These are phyloP conservation scores for Orientallactaga bullata DNA, from an alignment of 2,113 vertebrate species.

Conservation along the genomic window DNA sequence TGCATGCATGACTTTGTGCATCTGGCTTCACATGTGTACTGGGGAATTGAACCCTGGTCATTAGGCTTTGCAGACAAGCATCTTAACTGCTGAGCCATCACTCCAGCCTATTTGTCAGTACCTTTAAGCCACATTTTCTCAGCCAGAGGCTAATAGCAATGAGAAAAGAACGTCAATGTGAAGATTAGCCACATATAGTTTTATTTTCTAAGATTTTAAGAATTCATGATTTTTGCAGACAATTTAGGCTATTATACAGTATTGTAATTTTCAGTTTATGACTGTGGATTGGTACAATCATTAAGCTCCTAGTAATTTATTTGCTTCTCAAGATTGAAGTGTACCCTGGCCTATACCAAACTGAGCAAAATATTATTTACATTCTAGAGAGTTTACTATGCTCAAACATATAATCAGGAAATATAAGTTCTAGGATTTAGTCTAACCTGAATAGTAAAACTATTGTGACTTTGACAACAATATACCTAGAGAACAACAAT, in stretches of 20 bases:
- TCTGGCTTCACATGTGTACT: too few species aligned
- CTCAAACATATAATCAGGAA: neutral
- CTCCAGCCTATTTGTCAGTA: too few species aligned
- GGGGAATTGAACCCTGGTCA: too few species aligned
- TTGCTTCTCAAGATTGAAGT: conserved; percentile 40
- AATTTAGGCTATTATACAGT: neutral
- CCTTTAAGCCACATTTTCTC: neutral
- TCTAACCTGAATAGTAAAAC: conserved; percentile 32
- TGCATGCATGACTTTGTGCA: too few species aligned
- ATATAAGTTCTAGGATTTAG: neutral
- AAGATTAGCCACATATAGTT: neutral
- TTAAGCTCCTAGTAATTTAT: neutral
- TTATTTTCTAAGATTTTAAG: neutral
- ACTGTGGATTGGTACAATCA: neutral
- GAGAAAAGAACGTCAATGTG: neutral
- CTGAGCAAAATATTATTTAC: neutral
- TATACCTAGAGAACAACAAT: neutral
- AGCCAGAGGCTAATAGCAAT: neutral
- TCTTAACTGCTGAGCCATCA: too few species aligned
- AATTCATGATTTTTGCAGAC: neutral
- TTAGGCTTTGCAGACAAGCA: too few species aligned
- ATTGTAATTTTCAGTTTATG: neutral
- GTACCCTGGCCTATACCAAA: conserved; percentile 13
- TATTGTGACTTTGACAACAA: neutral
- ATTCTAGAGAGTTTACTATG: neutral